Percentiles rank a stretch among this genome's conserved stretches.
These are phyloP conservation scores for Spermophilus dauricus DNA, from an alignment of 2,113 vertebrate species.

Conservation along the genomic window DNA sequence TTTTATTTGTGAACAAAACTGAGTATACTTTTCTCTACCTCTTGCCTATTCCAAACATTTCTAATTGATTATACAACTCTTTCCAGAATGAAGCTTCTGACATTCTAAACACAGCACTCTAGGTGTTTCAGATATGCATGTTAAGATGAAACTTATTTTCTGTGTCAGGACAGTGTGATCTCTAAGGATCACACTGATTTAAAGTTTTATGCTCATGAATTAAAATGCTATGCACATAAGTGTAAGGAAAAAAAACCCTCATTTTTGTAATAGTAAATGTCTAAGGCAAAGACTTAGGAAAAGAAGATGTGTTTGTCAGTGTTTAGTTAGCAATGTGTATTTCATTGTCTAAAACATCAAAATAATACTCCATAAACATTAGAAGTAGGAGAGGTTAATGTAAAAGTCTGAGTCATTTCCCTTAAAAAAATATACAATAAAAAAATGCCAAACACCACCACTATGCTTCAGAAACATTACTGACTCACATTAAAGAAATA, in stretches of 20 bases:
- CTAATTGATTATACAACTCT: neutral
- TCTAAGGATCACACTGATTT: neutral
- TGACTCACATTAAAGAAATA: neutral
- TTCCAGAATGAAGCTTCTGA: neutral
- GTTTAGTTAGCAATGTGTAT: neutral
- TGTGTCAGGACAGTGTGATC: neutral
- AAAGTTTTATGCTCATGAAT: conserved; percentile 25
- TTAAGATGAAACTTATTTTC: neutral
- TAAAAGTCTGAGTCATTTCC: conserved; percentile 39
- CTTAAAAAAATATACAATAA: conserved; percentile 29
- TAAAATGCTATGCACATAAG: conserved; percentile 16
- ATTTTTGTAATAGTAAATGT: neutral
- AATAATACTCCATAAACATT: conserved; percentile 36
- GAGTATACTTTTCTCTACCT: neutral
- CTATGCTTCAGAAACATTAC: conserved; percentile 27
- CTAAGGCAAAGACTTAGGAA: neutral
- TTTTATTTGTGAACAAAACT: conserved; percentile 9
- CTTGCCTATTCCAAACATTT: neutral
- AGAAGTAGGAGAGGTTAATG: neutral
- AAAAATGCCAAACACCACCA: conserved; percentile 34
- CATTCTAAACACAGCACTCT: neutral
- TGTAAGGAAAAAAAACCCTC: neutral
- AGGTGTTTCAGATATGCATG: neutral
- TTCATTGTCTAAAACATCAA: neutral
- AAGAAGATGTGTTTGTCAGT: neutral